Percentiles rank a stretch among this genome's conserved stretches.
phyloP scores from a whole-genome alignment of 2,797 vertebrate species.

The Enteromius anoplus region DNA sequence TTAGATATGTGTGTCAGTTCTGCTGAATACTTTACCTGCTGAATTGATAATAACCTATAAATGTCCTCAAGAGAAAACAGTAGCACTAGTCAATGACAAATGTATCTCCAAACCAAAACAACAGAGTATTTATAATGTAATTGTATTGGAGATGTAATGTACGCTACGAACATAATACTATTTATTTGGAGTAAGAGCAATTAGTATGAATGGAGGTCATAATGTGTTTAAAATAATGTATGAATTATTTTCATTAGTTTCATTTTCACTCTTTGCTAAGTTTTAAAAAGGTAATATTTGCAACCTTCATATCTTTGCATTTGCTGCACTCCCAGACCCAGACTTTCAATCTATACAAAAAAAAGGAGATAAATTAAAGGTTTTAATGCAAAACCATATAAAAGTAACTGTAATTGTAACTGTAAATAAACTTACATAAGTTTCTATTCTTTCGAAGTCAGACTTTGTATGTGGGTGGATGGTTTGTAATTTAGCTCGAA shows the following conservation, averaged over 20 bases:
- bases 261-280: not conserved
- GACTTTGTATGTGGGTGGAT: not conserved
- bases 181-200: not conserved
- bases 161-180: not conserved
- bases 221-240: not conserved
- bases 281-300: too few species aligned
- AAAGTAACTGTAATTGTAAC: not conserved
- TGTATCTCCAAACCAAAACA: not conserved
- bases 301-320: not conserved
- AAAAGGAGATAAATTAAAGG: too few species aligned
- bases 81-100: conserved; percentile 7
- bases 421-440: not conserved
- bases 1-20: not conserved
- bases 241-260: not conserved
- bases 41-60: not conserved
- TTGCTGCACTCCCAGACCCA: not conserved
- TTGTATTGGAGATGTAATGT: not conserved
- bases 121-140: not conserved
- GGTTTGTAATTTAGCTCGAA: not conserved
- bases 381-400: not conserved
- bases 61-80: not conserved
- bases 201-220: not conserved
- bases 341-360: not conserved
- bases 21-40: not conserved
- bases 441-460: not conserved